A percentile compares a stretch with the other conserved stretches of the same genome.
Conservation (phyloP, 2,797 vertebrate genomes). For the Pangasius macronema region DNA sequence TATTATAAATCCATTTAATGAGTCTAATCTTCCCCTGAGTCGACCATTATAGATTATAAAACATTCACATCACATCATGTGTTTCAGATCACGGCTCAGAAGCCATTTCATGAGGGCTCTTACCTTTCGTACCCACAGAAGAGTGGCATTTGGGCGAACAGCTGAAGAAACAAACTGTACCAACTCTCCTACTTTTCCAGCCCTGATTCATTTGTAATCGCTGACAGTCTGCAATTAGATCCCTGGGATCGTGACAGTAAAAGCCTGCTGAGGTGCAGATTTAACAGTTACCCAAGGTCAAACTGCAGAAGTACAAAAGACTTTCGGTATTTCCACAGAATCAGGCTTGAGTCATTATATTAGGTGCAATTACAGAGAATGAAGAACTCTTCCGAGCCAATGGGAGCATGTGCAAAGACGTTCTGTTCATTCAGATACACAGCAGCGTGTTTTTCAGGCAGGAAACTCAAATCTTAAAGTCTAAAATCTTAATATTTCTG, state of each 20-base stretch:
- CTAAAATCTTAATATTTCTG: neutral
- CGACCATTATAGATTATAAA: neutral
- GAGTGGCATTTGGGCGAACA: neutral
- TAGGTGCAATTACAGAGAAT: neutral
- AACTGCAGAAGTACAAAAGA: neutral
- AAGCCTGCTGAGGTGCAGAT: neutral
- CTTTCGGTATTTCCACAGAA: neutral
- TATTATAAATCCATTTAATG: neutral
- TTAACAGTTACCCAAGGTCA: neutral
- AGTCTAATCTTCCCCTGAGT: neutral
- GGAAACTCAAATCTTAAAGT: neutral
- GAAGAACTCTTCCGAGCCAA: neutral
- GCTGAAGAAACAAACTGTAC: too few species aligned
- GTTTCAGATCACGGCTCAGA: neutral
- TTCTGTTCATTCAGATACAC: neutral
- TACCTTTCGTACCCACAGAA: neutral
- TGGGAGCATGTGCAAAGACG: neutral
- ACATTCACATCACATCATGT: neutral
- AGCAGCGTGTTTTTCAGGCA: neutral
- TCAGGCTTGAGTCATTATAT: neutral
- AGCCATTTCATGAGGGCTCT: neutral
- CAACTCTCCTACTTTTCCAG: neutral
- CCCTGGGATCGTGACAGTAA: neutral
- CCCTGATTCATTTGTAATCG: neutral
- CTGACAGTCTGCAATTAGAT: slow-evolving; percentile 1